These are phyloP conservation scores for Trinorchestia longiramus DNA, from an alignment of 1,140 invertebrate species.

Conservation along the genomic window DNA sequence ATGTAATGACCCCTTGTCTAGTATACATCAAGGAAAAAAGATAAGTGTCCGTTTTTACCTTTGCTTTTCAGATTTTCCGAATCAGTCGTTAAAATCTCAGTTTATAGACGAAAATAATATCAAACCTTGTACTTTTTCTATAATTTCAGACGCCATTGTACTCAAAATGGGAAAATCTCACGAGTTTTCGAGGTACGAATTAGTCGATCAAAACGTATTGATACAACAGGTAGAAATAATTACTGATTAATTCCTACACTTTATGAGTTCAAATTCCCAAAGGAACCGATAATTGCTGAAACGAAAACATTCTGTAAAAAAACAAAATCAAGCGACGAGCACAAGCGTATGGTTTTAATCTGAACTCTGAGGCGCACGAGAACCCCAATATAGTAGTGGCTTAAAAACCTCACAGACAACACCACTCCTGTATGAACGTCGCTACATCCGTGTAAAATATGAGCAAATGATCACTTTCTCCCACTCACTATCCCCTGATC, in stretches of 20 bases:
- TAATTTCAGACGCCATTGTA: background rate
- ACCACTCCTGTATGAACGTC: background rate
- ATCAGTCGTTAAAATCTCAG: background rate
- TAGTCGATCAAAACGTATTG: background rate
- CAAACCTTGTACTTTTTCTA: background rate
- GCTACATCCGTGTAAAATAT: background rate
- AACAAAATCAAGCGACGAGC: background rate
- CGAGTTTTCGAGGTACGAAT: background rate
- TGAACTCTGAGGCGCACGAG: background rate
- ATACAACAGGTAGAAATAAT: background rate
- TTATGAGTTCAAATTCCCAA: background rate
- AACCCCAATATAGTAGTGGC: background rate
- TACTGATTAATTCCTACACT: background rate
- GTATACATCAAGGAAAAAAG: background rate
- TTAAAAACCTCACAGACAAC: constrained; percentile 31
- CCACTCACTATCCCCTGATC: constrained; percentile 43
- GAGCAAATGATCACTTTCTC: constrained; percentile 46
- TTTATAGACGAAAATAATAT: background rate
- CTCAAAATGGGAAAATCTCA: background rate
- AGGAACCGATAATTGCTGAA: background rate
- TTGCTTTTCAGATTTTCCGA: background rate
- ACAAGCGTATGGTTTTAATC: background rate
- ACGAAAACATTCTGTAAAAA: background rate
- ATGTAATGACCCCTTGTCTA: background rate
- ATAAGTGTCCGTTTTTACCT: background rate